These are phyloP conservation scores for Musca domestica DNA, from an alignment of 1,140 invertebrate genomes.

Conservation along the genomic window DNA sequence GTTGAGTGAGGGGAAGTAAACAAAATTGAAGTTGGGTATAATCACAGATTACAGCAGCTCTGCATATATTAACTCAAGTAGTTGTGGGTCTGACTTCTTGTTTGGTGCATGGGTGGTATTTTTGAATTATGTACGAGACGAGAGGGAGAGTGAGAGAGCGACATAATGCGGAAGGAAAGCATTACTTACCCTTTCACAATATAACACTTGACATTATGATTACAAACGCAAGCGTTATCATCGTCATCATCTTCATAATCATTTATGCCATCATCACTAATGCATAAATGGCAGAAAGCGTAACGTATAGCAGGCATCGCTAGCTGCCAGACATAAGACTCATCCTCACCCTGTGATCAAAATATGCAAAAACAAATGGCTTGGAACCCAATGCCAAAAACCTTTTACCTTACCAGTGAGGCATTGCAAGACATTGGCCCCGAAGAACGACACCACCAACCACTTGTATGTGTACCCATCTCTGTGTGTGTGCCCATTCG, in stretches of 20 bases:
- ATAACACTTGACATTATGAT: conserved; percentile 13
- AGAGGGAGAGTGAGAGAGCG: neutral
- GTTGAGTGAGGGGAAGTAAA: neutral
- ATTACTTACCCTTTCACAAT: conserved; percentile 14
- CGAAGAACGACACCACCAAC: neutral
- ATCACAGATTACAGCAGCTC: conserved; percentile 12
- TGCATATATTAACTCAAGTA: conserved; percentile 17
- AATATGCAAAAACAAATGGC: neutral
- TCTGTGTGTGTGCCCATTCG: neutral
- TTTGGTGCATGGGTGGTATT: neutral
- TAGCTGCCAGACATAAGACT: neutral
- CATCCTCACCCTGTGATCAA: neutral
- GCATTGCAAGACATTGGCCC: too few relatives aligned
- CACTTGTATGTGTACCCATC: neutral
- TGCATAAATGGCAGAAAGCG: neutral
- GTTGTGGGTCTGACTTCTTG: neutral
- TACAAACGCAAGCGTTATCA: neutral
- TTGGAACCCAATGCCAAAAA: too few relatives aligned
- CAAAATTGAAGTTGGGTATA: neutral
- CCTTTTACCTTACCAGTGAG: neutral
- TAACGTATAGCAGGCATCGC: neutral
- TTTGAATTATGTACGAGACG: neutral
- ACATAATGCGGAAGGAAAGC: neutral
- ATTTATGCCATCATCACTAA: neutral
- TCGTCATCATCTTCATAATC: conserved; percentile 12